Conservation (phyloP, 1,140 invertebrate genomes). For the Sarcophaga peregrina region DNA sequence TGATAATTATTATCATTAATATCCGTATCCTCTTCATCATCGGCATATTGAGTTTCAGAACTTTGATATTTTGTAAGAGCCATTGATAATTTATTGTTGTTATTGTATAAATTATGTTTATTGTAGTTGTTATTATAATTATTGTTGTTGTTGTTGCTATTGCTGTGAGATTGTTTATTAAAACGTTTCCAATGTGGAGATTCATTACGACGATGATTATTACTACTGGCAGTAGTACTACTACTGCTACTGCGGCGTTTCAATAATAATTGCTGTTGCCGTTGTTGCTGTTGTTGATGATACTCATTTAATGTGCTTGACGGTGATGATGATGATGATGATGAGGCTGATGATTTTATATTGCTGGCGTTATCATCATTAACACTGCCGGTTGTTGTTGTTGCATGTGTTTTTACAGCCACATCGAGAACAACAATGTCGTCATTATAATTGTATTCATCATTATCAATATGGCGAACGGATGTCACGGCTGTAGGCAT, state of each 20-base stretch:
- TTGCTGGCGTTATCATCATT: not conserved
- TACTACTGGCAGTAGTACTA: not conserved
- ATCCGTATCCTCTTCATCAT: slow-evolving; percentile 29
- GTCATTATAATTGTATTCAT: slow-evolving; percentile 30
- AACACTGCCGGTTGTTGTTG: not conserved
- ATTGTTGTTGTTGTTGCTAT: slow-evolving; percentile 29
- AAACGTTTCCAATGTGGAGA: slow-evolving; percentile 30
- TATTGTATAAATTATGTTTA: slow-evolving; percentile 22
- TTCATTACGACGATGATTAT: slow-evolving; percentile 1
- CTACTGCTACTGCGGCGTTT: slow-evolving; percentile 25
- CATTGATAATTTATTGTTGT: slow-evolving; percentile 39
- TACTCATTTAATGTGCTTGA: not conserved
- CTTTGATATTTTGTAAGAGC: slow-evolving; percentile 37
- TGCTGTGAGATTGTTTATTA: slow-evolving; percentile 20
- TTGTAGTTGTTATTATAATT: not conserved
- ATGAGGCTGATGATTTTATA: too few relatives aligned
- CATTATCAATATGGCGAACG: slow-evolving; percentile 41
- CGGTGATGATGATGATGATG: too few relatives aligned
- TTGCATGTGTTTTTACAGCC: not conserved
- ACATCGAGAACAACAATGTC: not conserved
- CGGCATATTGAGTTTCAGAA: slow-evolving; percentile 35
- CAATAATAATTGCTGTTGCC: slow-evolving; percentile 6
- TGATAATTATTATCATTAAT: slow-evolving; percentile 34
- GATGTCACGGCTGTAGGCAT: slow-evolving; percentile 25
- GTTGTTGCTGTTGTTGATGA: slow-evolving; percentile 20